Evolutionary conservation across 2,113 vertebrate species (phyloP), one percentile per base, ranked within the genome.

Genomic region (Corvus moneduloides): DNA sequence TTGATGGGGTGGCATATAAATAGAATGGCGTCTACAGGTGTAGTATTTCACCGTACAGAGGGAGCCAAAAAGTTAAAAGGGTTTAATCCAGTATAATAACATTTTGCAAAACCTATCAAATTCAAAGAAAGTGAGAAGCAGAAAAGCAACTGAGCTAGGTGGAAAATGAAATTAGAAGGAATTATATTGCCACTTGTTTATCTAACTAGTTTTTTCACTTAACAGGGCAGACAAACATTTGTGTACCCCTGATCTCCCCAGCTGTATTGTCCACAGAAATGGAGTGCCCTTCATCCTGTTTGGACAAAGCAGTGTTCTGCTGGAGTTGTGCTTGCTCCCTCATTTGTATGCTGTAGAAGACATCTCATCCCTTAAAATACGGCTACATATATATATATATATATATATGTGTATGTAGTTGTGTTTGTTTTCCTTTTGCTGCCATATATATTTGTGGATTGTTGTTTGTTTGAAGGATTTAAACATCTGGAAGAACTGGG

Each of bases 371-470:
- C 52, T 92, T 86, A 90, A 88, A 90, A 86, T 77, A 77, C n/a
- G 44, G 51, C 41, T 4, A 26, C 80, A 67, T 17, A 19, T 18
- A 26, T 33, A 16, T 3, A 23, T 5, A 7, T 9, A 88, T 49
- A 74, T 24, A 21, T 89, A 61, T 43, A 88, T 49, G 66, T 24
- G 28, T 80, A 64, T 39, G 71, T 68, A 71, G 54, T 77, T 87
- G 59, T 67, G 54, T 93, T 85, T 88, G 43, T 90, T 94, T 96
- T 90, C 52, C 48, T 80, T 80, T 75, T 52, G 67, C n/a, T 88
- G 61, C 56, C 55, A 27, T 84, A 27, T 89, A 30, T 44, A 33
- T 73, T 73, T 64, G 51, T 56, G 49, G 24, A 72, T 83, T 85
- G 77, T 88, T 1, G 2, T 87, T 91, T 82, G 58, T 84, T 55